Evolutionary conservation across 2,888 invertebrate genomes (phyloP).

Genomic region (Lithophane ornitopus): DNA sequence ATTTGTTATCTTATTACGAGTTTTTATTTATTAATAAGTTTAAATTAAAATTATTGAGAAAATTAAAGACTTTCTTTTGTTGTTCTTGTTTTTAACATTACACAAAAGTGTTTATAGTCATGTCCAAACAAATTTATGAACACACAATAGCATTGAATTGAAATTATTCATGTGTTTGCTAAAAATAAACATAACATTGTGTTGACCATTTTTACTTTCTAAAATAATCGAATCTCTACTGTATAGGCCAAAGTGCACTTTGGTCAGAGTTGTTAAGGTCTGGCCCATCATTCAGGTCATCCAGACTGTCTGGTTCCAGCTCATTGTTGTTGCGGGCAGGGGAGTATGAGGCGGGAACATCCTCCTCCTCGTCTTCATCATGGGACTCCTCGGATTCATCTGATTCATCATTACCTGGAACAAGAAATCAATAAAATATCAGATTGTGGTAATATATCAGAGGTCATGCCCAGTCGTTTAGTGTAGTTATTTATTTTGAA

Average conservation of each 20-base stretch:
- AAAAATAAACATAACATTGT: background rate
- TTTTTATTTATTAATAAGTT: slow-evolving; percentile 60
- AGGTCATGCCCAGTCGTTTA: too few species aligned
- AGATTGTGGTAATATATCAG: background rate
- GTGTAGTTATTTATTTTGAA: too few species aligned
- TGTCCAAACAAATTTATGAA: background rate
- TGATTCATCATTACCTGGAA: slow-evolving; percentile 89
- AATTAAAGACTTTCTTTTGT: slow-evolving; percentile 18
- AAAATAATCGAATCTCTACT: slow-evolving; percentile 55
- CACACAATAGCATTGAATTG: background rate
- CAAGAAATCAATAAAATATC: background rate
- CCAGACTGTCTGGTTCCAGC: slow-evolving; percentile 82
- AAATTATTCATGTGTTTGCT: background rate
- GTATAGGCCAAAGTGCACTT: slow-evolving; percentile 80
- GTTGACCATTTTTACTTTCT: too few species aligned
- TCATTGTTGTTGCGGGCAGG: slow-evolving; percentile 86
- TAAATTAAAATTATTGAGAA: slow-evolving; percentile 52
- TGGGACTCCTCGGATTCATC: slow-evolving; percentile 91
- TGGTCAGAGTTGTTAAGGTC: slow-evolving; percentile 83
- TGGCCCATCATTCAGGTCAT: slow-evolving; percentile 82
- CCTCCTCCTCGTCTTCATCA: slow-evolving; percentile 91
- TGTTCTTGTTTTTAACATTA: background rate
- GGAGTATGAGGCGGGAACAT: slow-evolving; percentile 84
- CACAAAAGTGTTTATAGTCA: too few species aligned
- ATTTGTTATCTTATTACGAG: slow-evolving; percentile 48